A percentile compares a stretch with the other conserved stretches of the same genome.
phyloP scores from a whole-genome alignment of 2,113 vertebrate species.

The Paracanthobrama guichenoti region DNA sequence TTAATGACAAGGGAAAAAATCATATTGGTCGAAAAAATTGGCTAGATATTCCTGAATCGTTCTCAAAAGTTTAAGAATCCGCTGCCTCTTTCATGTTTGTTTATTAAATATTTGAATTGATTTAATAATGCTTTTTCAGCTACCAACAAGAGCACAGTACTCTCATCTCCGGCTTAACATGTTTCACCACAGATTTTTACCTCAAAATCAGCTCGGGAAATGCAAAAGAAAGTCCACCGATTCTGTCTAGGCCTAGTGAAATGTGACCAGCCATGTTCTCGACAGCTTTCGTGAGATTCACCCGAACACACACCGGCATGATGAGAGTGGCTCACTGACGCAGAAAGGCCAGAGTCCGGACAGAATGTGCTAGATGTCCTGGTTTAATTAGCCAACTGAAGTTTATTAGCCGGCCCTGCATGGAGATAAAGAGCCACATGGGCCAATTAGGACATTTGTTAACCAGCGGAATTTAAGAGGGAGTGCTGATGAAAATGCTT shows the following conservation, averaged over 20 bases:
- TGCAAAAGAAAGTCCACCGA: neutral
- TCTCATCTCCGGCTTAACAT: neutral
- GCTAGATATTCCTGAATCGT: too few species aligned
- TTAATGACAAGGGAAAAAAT: neutral
- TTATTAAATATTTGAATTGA: too few species aligned
- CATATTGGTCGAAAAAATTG: neutral
- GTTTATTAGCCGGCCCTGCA: constrained; percentile 62
- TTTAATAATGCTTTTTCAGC: neutral
- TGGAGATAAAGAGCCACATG: constrained; percentile 49
- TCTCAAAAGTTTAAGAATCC: too few species aligned
- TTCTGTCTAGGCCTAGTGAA: neutral
- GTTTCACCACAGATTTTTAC: neutral
- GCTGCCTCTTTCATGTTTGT: too few species aligned
- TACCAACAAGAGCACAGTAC: neutral
- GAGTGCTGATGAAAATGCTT: neutral
- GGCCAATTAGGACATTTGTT: constrained; percentile 53
- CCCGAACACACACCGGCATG: neutral
- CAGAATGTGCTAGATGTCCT: constrained; percentile 26
- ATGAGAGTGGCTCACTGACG: constrained; percentile 56
- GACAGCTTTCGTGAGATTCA: neutral
- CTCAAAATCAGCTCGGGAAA: neutral
- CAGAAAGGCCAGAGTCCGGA: constrained; percentile 62
- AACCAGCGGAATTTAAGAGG: constrained; percentile 55
- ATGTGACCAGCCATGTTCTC: neutral
- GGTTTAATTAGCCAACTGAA: constrained; percentile 67